Evolutionary conservation across 2,797 vertebrate species (phyloP), one percentile per base, ranked within the genome.

Genomic region (Pangasius krempfi): DNA sequence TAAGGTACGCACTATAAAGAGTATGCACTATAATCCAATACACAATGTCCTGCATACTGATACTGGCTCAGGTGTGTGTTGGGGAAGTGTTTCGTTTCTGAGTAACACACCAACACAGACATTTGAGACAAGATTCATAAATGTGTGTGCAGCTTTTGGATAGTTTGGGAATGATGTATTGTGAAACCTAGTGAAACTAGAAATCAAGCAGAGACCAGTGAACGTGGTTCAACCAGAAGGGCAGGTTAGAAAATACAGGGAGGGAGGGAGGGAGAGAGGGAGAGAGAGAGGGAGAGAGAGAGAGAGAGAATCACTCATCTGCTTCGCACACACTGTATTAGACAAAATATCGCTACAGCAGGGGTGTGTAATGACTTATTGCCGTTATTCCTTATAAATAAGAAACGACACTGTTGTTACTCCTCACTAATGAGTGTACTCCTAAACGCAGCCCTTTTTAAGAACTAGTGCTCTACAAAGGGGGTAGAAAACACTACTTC

Each of bases 221-320:
- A n/a, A 87, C 93, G 96, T 94, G 92, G 95, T 91, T 93, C 91
- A 97, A 97, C 96, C 95, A 91, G 96, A 80, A 95, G 88, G 87
- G 93, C 88, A 91, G 95, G 95, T 91, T 88, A 8, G 72, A 76
- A 72, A 56, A 90, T 79, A 92, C 66, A 80, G 88, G 79, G 40
- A 68, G n/a, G 14, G 79, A 3, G 79, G 13, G 54, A 25, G 54
- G 13, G 22, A 75, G 72, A 27, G 22, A 75, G 72, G 47, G 72
- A 75, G 68, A 13, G 72, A 44, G 72, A 22, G 33, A 0, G 44
- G 84, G 37, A 60, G 58, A 37, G 66, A 9, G 37, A 6, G 66
- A 27, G 1, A 54, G 54, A 18, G 54, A 54, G 40, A 0, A 5
- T n/a, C 40, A 85, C 9, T 58, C 52, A 73, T n/a, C 47, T 54